Evolutionary conservation across 2,797 vertebrate genomes (phyloP).

Genomic region (Acanthurus lineatus): DNA sequence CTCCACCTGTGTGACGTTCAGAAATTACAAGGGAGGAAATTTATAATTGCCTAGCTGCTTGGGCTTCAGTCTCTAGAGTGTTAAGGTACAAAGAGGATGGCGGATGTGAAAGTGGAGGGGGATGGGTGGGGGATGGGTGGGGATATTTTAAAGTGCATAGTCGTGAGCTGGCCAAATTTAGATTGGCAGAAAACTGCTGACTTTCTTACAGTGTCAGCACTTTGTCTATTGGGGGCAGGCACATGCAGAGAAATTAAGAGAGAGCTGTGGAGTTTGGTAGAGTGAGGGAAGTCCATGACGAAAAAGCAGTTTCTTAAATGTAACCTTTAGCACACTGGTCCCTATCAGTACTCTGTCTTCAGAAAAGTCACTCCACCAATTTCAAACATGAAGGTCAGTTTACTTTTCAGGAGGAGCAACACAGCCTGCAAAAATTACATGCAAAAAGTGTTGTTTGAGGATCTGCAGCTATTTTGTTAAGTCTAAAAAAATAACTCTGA

Average conservation of each 20-base stretch:
- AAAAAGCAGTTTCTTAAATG: constrained; percentile 7
- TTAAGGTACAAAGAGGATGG: constrained; percentile 20
- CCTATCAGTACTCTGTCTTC: not conserved
- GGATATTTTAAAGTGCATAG: constrained; percentile 60
- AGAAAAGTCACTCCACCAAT: not conserved
- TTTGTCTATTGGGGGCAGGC: constrained; percentile 62
- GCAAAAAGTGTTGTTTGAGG: not conserved
- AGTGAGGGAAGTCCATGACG: not conserved
- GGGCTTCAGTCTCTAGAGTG: constrained; percentile 37
- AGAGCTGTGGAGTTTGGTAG: constrained; percentile 1
- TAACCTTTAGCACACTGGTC: not conserved
- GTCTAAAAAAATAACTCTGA: not conserved
- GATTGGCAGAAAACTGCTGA: constrained; percentile 76
- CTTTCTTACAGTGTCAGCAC: constrained; percentile 72
- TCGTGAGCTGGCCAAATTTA: constrained; percentile 77
- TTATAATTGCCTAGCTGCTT: constrained; percentile 63
- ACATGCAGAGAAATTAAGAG: constrained; percentile 43
- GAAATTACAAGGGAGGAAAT: constrained; percentile 47
- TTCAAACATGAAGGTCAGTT: not conserved
- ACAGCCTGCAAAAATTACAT: too few relatives aligned
- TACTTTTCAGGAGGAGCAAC: not conserved
- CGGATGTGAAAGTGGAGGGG: not conserved
- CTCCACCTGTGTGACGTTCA: constrained; percentile 34
- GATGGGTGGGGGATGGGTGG: not conserved
- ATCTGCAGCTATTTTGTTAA: not conserved